Base-by-base conservation (phyloP, 2,797 vertebrate species). In the Micropoecilia bifurca region DNA sequence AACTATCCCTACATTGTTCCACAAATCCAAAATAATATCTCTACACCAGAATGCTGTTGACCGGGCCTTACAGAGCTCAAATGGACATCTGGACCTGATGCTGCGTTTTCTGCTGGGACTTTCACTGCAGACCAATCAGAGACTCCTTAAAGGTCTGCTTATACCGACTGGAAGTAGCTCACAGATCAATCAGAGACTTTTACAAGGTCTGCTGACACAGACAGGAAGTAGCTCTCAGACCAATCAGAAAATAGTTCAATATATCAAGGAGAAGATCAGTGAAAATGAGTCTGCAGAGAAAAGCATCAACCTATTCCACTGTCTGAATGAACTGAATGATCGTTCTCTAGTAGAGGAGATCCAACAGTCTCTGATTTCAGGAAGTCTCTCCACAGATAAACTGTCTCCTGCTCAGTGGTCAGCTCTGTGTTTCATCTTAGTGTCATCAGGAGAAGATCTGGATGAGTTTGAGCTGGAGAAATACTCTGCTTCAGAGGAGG, bases 251-350 rank as follows among this genome's bases (percentile, higher is more conserved):
- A 61, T 16, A 18, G 59, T 61, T 33, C 30, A 61, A 16, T 61
- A 61, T 16, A 61, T 61, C 28, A 61, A 61, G 59, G 6, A 33
- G 28, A 61, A 33, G 59, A 61, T 61, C 30, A 33, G 4, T 33
- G 30, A 61, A 14, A 33, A 61, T 61, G 30, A 3, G 30, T 61
- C 59, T 61, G 59, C 30, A 18, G 59, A 61, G 14, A 61, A 33
- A 61, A 61, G 13, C 59, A 61, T 61, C 59, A 61, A 61, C 7
- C 59, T 61, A 4, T 33, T 61, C 30, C 59, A 61, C 28, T 61
- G 59, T 61, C 59, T 61, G 30, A 61, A 61, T 61, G 59, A 61
- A 61, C 59, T 61, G 59, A 61, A 61, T 6, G 59, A 61, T 33
- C 0, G 1, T 30, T 61, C 59, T 33, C 59, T 61, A 18, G 59